These are phyloP conservation scores for Oreotrochilus melanogaster DNA, from an alignment of 2,113 vertebrate genomes.

Conservation along the genomic window DNA sequence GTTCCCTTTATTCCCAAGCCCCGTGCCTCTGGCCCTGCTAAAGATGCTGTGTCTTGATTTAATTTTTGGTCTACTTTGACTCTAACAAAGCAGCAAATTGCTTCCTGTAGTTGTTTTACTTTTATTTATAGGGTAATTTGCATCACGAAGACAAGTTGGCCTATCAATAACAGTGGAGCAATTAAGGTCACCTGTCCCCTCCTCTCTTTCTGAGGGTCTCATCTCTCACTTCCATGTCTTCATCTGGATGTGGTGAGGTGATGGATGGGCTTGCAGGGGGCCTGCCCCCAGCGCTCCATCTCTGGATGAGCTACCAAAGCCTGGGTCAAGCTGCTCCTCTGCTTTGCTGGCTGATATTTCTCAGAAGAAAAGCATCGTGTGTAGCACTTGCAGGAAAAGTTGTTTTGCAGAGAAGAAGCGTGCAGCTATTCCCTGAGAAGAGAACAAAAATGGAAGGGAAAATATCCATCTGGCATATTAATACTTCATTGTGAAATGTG, in stretches of 20 bases:
- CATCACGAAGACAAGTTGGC: slow-evolving; percentile 55
- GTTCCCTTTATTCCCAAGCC: rapidly evolving
- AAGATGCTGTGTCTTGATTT: not conserved
- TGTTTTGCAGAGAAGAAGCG: not conserved
- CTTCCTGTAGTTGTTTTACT: slow-evolving; percentile 68
- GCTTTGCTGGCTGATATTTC: not conserved
- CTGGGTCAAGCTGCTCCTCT: not conserved
- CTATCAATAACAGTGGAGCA: slow-evolving; percentile 56
- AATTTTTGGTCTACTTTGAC: slow-evolving; percentile 53
- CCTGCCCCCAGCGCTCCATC: not conserved
- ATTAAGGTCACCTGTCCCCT: slow-evolving; percentile 70
- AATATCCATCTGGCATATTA: not conserved
- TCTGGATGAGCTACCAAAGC: not conserved
- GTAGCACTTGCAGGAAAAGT: not conserved
- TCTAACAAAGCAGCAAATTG: slow-evolving; percentile 61
- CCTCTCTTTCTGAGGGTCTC: slow-evolving; percentile 20
- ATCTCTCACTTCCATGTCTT: slow-evolving; percentile 45
- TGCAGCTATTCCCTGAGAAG: not conserved
- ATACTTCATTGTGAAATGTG: not conserved
- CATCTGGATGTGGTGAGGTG: not conserved
- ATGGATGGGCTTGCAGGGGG: not conserved
- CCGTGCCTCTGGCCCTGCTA: not conserved
- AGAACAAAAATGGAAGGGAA: not conserved
- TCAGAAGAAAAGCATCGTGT: not conserved
- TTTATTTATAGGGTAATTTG: slow-evolving; percentile 72